phyloP scores from a whole-genome alignment of 2,797 vertebrate genomes.

The Echiichthys vipera region DNA sequence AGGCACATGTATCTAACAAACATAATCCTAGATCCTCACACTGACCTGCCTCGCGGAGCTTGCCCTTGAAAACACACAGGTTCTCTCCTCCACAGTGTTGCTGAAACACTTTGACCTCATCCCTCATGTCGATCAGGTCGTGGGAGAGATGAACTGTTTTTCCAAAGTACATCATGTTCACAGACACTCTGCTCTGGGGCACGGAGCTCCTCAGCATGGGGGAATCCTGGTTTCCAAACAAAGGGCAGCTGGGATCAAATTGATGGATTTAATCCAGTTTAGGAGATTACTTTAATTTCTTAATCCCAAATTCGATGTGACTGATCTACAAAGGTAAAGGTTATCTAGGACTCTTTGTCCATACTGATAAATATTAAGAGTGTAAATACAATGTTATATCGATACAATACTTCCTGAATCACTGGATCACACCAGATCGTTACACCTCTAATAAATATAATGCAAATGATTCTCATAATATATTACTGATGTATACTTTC shows the following conservation, averaged over 20 bases:
- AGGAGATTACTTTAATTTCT: background rate
- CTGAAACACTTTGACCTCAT: slow-evolving; percentile 94
- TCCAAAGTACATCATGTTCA: slow-evolving; percentile 93
- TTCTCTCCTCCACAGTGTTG: slow-evolving; percentile 98
- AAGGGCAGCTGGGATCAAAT: background rate
- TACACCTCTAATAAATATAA: too few species aligned
- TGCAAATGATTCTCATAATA: background rate
- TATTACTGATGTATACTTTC: background rate
- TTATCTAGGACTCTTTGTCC: background rate
- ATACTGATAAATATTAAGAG: too few species aligned
- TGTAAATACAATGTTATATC: too few species aligned
- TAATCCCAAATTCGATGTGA: background rate
- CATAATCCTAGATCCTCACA: background rate
- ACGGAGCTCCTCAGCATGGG: slow-evolving; percentile 81
- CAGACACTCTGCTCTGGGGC: slow-evolving; percentile 84
- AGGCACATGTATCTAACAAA: background rate
- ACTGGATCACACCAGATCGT: too few species aligned
- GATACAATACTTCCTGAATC: too few species aligned
- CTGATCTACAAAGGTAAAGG: background rate
- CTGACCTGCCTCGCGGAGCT: slow-evolving; percentile 91
- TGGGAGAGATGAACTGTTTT: slow-evolving; percentile 88
- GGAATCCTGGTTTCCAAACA: slow-evolving; percentile 79
- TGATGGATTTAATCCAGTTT: background rate
- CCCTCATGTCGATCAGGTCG: slow-evolving; percentile 81
- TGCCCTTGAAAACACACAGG: slow-evolving; percentile 93